Base-by-base conservation (phyloP, 1,140 invertebrate species). In the Cardiocondyla obscurior region DNA sequence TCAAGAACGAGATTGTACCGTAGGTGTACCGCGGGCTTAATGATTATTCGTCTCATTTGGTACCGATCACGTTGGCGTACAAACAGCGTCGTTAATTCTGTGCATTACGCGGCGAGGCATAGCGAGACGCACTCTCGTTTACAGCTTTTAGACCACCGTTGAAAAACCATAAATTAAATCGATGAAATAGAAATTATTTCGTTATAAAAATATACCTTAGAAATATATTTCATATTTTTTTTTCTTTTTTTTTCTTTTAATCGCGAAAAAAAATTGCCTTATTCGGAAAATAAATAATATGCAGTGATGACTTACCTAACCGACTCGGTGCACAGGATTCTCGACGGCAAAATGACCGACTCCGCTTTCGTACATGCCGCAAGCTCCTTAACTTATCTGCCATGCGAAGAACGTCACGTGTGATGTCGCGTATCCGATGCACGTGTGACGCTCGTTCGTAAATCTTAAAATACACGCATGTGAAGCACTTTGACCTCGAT, bases 391-490 rank as follows among this genome's bases (percentile, higher is more conserved):
- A 58, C 19, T 33, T 39, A 36, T 74, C 33, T 46, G 22, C 33
- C 55, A 58, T 76, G 19, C 28, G 7, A 49, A 25, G 42, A 49
- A 36, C 57, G 39, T 76, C 42, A 36, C 14, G 42, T 44, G 19
- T 25, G 42, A 64, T 30, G 39, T 51, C 36, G 44, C 19, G 28
- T 64, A 49, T 51, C 19, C 57, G 44, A 51, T 36, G 44, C 28
- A 64, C 42, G 33, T 57, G 51, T 55, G 51, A 76, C 22, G 16
- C 36, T 60, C 60, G 36, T 60, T 49, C 57, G 6, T 76, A 64
- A 74, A 76, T 62, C 73, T 76, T 64, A 25, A 76, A 49, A 76
- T 64, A 49, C 14, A 36, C 25, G 30, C 44, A 22, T 42, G 57
- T 14, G 16, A 76, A 64, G 57, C 42, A 33, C 33, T 14, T 76